Percentiles rank a stretch among this genome's conserved stretches.
phyloP scores from a whole-genome alignment of 2,888 invertebrate species.

The Perizoma flavofasciatum region DNA sequence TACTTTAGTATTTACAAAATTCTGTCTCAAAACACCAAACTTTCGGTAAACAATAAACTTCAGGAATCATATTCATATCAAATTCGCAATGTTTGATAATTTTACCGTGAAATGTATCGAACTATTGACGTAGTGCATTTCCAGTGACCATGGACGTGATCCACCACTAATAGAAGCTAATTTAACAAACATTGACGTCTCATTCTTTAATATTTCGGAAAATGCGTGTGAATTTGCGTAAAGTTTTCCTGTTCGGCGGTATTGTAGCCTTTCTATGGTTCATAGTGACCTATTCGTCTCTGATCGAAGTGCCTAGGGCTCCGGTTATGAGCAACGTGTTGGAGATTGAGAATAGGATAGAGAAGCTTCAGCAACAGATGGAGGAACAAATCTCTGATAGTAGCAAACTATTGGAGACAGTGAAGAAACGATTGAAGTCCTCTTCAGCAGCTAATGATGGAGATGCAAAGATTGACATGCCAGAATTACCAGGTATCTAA shows the following conservation, averaged over 20 bases:
- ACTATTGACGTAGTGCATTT: constrained; percentile 36
- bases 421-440: constrained; percentile 54
- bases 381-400: constrained; percentile 60
- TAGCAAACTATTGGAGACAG: constrained; percentile 53
- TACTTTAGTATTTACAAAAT: too few species aligned
- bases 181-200: not conserved
- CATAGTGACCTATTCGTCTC: constrained; percentile 58
- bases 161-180: constrained; percentile 22
- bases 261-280: constrained; percentile 60
- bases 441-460: constrained; percentile 32
- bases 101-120: constrained; percentile 20
- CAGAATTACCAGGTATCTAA: constrained; percentile 18
- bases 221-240: constrained; percentile 73
- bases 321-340: constrained; percentile 36
- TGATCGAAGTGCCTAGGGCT: constrained; percentile 51
- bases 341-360: constrained; percentile 57
- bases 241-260: constrained; percentile 52
- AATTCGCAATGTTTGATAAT: constrained; percentile 40
- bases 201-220: constrained; percentile 36
- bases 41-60: constrained; percentile 1
- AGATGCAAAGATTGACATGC: constrained; percentile 32
- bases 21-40: too few species aligned
- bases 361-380: constrained; percentile 55
- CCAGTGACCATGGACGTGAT: constrained; percentile 33
- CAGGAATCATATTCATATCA: too few species aligned